Evolutionary conservation across 2,888 invertebrate species (phyloP), one percentile per base, ranked within the genome.

Genomic region (Prenolepis imparis): DNA sequence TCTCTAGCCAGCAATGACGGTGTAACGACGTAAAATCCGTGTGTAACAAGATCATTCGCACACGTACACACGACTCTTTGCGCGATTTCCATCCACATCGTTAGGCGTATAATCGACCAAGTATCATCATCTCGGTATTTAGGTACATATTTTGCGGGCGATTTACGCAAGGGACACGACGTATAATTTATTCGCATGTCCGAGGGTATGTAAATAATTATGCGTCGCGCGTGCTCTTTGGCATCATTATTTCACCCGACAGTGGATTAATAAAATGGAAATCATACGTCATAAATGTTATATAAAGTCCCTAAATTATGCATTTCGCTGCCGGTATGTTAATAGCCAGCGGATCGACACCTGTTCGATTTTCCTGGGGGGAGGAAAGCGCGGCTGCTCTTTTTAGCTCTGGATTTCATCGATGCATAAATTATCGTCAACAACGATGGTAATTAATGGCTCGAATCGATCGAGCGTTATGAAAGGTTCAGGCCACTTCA

Each of bases 341-440:
- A 80, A 80, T 61, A 61, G 11, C 36, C 72, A 21, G 8, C 9
- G 59, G 59, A 80, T 80, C 72, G 72, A 80, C 78, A 80, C 78
- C 78, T 78, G 78, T 80, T 80, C 78, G 78, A 80, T 80, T 80
- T 80, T 80, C 78, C 78, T 41, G 59, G 44, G 39, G 28, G 28
- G n/a, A n/a, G 3, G 15, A 70, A 36, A 32, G 12, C 21, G 8
- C 12, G 59, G 44, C 59, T 78, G 44, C 59, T 78, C 59, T 72
- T 72, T 41, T 36, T n/a, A 21, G 39, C 41, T 41, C 15, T n/a
- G 78, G 59, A 80, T 80, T 59, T 80, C 59, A 61, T 44, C 78
- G 59, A 78, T 44, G 72, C 72, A 80, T 80, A 80, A 72, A 80
- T 80, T 80, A 80, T 48, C 39, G 59, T 80, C 72, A 80, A 80